A percentile compares a stretch with the other conserved stretches of the same genome.
These are phyloP conservation scores for Glyptemys insculpta DNA, from an alignment of 2,797 vertebrate genomes.

Conservation along the genomic window DNA sequence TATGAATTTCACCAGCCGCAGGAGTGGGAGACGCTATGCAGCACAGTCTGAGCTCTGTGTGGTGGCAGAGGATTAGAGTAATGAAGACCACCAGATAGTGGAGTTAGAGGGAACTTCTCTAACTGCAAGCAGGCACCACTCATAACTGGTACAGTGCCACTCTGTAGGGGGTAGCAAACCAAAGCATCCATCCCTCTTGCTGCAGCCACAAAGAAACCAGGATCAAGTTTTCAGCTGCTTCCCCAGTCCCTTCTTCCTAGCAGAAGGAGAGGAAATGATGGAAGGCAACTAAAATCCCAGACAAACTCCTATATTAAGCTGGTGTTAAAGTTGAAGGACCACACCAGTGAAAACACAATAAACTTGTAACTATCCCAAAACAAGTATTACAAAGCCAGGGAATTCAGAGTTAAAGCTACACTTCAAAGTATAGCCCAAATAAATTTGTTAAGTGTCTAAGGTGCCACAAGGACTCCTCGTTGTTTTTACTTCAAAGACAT, in stretches of 20 bases:
- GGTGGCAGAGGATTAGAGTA: neutral
- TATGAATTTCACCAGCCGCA: neutral
- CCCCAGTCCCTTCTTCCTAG: neutral
- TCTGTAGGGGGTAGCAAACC: neutral
- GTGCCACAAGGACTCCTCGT: too few relatives aligned
- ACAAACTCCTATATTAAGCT: neutral
- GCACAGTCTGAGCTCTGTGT: neutral
- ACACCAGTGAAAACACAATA: neutral
- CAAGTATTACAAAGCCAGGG: neutral
- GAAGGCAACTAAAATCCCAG: neutral
- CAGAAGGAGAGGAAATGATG: neutral
- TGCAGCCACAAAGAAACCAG: fast-evolving
- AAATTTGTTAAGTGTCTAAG: too few relatives aligned
- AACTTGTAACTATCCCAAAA: neutral
- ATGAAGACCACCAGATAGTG: neutral
- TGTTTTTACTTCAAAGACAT: neutral
- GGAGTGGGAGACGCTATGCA: neutral
- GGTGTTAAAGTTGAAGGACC: neutral
- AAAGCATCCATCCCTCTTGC: neutral
- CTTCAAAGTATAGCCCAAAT: neutral
- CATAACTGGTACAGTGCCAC: fast-evolving
- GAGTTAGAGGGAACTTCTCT: too few relatives aligned
- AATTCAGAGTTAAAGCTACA: neutral
- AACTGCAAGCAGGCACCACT: neutral
- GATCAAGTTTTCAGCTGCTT: neutral